Conservation (phyloP, 2,888 invertebrate species). For the Catocala fraxini region DNA sequence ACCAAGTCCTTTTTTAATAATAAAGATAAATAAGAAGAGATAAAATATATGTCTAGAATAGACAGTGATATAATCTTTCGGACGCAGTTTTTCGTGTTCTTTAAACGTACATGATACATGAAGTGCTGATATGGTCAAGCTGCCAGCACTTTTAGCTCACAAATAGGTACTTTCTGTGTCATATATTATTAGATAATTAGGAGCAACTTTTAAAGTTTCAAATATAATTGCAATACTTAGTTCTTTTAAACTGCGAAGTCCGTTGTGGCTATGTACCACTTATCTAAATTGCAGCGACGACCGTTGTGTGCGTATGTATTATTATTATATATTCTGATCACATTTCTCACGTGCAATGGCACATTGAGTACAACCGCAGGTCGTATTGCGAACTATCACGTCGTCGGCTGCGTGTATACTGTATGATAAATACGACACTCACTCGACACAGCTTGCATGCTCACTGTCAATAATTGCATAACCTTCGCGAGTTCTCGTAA, state of each 20-base stretch:
- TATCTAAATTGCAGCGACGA: slow-evolving; percentile 55
- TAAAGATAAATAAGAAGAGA: too few relatives aligned
- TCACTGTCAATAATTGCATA: slow-evolving; percentile 56
- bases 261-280: slow-evolving; percentile 35
- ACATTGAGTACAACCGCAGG: slow-evolving; percentile 47
- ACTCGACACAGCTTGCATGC: slow-evolving; percentile 43
- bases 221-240: not conserved
- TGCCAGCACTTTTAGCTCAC: too few relatives aligned
- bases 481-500: slow-evolving; percentile 58
- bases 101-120: too few relatives aligned
- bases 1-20: too few relatives aligned
- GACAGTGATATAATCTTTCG: too few relatives aligned
- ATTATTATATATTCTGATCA: slow-evolving; percentile 71
- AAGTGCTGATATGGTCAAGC: not conserved
- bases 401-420: slow-evolving; percentile 31
- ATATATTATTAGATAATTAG: too few relatives aligned
- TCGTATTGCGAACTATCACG: slow-evolving; percentile 63
- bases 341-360: slow-evolving; percentile 70
- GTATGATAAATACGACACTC: slow-evolving; percentile 51
- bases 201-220: too few relatives aligned
- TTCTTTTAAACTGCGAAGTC: slow-evolving; percentile 41
- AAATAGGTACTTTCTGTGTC: slow-evolving; percentile 5
- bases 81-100: too few relatives aligned
- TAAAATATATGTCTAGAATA: too few relatives aligned
- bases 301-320: slow-evolving; percentile 60